Percentiles rank a stretch among this genome's conserved stretches.
These are phyloP conservation scores for Suncus etruscus DNA, from an alignment of 2,113 vertebrate species.

Conservation along the genomic window DNA sequence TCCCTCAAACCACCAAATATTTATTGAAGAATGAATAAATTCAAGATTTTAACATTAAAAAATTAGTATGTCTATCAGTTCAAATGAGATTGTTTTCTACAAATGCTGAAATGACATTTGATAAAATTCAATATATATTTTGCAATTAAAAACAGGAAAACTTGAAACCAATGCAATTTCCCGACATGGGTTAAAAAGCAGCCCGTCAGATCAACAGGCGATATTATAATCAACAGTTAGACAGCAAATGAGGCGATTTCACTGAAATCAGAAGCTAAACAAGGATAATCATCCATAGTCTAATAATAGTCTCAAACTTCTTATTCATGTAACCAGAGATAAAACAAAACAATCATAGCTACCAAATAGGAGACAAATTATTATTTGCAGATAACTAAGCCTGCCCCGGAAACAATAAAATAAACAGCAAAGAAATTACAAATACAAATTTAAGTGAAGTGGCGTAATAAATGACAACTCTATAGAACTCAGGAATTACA, in stretches of 20 bases:
- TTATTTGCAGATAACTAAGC: constrained; percentile 39
- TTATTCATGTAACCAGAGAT: neutral
- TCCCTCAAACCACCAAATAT: constrained; percentile 11
- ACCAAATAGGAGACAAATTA: constrained; percentile 55
- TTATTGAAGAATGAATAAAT: constrained; percentile 51
- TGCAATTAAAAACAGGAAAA: no score
- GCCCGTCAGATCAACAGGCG: neutral
- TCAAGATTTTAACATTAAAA: constrained; percentile 38
- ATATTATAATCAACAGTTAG: constrained; percentile 32
- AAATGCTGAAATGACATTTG: constrained; percentile 10
- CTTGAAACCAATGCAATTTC: constrained; percentile 44
- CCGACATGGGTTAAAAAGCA: neutral
- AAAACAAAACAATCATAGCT: constrained; percentile 29
- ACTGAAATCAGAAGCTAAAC: constrained; percentile 22
- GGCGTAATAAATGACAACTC: constrained; percentile 55
- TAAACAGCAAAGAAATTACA: neutral
- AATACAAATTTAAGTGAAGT: constrained; percentile 45
- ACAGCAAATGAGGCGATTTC: neutral
- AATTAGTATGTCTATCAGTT: no score
- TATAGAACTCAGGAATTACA: constrained; percentile 31
- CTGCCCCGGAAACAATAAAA: constrained; percentile 7
- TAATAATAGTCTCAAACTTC: constrained; percentile 26
- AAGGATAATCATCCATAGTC: constrained; percentile 27
- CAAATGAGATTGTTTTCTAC: no score
- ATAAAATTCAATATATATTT: constrained; percentile 49